Evolutionary conservation across 2,797 vertebrate species (phyloP).

Genomic region (Buphagus erythrorhynchus): DNA sequence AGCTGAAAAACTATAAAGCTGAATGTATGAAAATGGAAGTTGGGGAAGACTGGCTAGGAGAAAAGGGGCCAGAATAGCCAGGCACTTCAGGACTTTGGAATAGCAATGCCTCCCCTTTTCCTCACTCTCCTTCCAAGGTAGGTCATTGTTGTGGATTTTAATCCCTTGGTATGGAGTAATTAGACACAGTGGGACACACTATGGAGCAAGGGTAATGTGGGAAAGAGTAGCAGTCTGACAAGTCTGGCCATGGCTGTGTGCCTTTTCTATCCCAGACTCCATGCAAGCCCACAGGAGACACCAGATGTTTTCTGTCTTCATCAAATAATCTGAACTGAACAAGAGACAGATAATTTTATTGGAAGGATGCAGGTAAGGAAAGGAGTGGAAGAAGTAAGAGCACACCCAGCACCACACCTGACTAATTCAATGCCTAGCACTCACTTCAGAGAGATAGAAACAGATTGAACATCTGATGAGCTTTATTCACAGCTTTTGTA

Average conservation of each 20-base stretch:
- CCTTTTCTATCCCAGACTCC: background rate
- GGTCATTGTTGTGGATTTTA: background rate
- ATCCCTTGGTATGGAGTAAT: background rate
- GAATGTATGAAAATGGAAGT: fast-evolving
- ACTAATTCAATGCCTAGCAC: background rate
- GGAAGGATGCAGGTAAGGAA: background rate
- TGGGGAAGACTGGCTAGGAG: background rate
- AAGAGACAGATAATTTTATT: background rate
- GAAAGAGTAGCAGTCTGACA: background rate
- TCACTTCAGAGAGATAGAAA: background rate
- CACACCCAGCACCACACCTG: background rate
- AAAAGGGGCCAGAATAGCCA: fast-evolving
- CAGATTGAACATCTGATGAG: background rate
- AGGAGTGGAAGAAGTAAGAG: background rate
- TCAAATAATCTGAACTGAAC: background rate
- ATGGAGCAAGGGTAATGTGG: background rate
- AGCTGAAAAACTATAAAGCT: background rate
- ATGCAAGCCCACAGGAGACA: background rate
- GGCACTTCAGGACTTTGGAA: background rate
- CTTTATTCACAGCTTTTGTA: background rate
- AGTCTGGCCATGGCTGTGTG: background rate
- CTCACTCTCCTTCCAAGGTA: background rate
- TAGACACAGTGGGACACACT: fast-evolving
- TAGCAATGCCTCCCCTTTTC: background rate
- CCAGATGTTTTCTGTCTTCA: background rate